Evolutionary conservation across 2,888 invertebrate genomes (phyloP), one percentile per base, ranked within the genome.

Genomic region (Cerastis rubricosa): DNA sequence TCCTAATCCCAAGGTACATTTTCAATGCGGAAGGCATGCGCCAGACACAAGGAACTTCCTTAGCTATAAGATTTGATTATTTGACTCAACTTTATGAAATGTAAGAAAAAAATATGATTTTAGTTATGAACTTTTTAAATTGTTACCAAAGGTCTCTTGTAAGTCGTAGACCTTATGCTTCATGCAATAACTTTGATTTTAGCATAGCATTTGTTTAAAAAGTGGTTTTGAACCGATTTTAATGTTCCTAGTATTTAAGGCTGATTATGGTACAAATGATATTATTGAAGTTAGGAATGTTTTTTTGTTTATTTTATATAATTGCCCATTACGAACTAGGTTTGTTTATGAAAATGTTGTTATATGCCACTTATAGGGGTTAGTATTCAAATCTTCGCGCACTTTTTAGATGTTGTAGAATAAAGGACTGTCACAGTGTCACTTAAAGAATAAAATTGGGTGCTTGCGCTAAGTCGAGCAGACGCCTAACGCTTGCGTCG

Each of bases 251-350:
- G 78, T 59, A 57, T 69, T 49, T 86, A 83, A 84, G 84, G 78
- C 51, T 81, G 85, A 85, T 85, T 83, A 68, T 73, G 51, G 43
- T 85, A 68, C 59, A 72, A 83, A 78, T 74, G 71, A 74, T 63
- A 73, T 73, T 63, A 72, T 80, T 49, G 68, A 65, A 64, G 63
- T 71, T 83, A 14, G 35, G 70, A 85, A 63, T 69, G 49, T 64
- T 69, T 74, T 78, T 71, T 80, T 74, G 71, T 77, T 76, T 25
- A 40, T 57, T 64, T 78, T 59, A 12, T 59, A 22, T 79, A 29
- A 14, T 47, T 35, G 12, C 9, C n/a, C 2, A 17, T 17, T 43
- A 64, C 0, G n/a, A 14, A 17, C 61, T 35, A 65, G 6, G 2
- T 19, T 66, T 29, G 22, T 57, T 29, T 9, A 49, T 43, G 43